Conservation (phyloP, 2,797 vertebrate genomes). For the Syndactyla subalaris region DNA sequence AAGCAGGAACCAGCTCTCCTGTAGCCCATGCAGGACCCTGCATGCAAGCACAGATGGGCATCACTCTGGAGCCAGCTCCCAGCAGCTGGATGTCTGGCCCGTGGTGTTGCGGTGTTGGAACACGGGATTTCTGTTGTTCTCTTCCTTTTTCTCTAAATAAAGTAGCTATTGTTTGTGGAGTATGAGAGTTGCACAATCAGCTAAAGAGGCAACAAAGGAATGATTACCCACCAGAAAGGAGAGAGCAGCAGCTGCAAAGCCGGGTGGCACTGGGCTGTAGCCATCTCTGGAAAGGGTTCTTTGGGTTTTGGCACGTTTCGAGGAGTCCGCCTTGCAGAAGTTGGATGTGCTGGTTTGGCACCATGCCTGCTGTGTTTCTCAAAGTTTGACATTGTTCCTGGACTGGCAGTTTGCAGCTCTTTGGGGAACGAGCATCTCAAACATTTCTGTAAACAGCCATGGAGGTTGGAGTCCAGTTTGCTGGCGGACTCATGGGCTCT, state of each 20-base stretch:
- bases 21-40: background rate
- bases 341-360: background rate
- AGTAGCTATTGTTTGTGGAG: background rate
- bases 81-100: background rate
- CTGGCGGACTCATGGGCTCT: background rate
- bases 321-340: background rate
- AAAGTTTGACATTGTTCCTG: conserved; percentile 24
- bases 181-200: background rate
- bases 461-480: background rate
- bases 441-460: conserved; percentile 14
- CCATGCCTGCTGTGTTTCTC: background rate
- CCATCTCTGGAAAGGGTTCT: background rate
- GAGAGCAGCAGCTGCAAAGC: background rate
- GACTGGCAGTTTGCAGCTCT: background rate
- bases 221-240: background rate
- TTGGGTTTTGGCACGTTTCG: background rate
- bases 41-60: background rate
- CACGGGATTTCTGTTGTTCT: background rate
- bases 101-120: background rate
- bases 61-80: background rate
- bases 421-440: background rate
- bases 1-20: background rate
- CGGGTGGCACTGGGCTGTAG: background rate
- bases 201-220: background rate
- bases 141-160: background rate